Base-by-base conservation (phyloP, 2,797 vertebrate genomes). In the Pterois miles region DNA sequence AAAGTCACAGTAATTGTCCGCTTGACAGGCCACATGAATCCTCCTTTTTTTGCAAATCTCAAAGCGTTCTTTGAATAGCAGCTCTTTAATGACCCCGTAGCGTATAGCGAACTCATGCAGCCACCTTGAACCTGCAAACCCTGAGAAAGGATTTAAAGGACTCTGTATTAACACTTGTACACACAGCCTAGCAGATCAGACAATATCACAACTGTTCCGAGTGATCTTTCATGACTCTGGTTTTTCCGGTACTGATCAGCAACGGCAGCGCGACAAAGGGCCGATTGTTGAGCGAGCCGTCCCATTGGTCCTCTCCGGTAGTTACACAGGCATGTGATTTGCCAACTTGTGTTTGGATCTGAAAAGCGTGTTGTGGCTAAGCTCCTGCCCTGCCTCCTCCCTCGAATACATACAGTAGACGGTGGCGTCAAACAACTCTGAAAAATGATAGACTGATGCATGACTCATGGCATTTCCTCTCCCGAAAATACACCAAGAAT, bases 241-340 rank as follows among this genome's bases (percentile, higher is more conserved):
- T 92, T 90, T 90, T 88, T 90, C 91, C 81, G 25, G 91, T 86
- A 53, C 66, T 60, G 79, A 86, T 88, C 74, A 36, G 70, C 71
- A 65, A 27, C 52, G 36, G 67, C 71, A 48, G 74, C 43, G 4
- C 1, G n/a, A 91, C 88, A 91, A 91, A 88, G 81, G 29, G 54
- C 56, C 56, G 82, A 59, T 72, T 92, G 89, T 89, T 78, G 70
- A 82, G 70, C 36, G 5, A 79, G 77, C 62, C 31, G 8, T 12
- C 34, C 48, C 8, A 86, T 89, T 91, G 90, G 90, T 86, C 76
- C 9, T 40, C 70, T 52, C 36, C 64, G 33, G n/a, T 6, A 36
- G 40, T 29, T 66, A 56, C 20, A 33, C 58, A 52, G 79, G 2
- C 87, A 82, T 78, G 85, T 86, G 88, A 92, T 91, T 84, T 65